Base-by-base conservation (phyloP, 2,797 vertebrate species). In the Enteromius paludinosus region DNA sequence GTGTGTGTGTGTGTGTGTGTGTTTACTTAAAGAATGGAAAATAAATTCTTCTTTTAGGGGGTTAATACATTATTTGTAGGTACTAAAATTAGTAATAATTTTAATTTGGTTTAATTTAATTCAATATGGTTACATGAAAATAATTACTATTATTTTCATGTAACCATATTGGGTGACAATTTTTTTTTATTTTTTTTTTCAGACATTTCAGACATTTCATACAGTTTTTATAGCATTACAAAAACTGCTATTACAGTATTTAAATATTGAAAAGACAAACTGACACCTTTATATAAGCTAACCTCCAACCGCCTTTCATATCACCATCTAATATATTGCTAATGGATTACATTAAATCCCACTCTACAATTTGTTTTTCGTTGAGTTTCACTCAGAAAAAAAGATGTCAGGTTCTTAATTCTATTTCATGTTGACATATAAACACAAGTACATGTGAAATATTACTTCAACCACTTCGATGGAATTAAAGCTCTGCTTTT, bases 401-500 rank as follows among this genome's bases (percentile, higher is more conserved):
- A 15, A 54, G 1, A 73, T 54, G 28, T n/a, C 47, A 35, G 30
- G 11, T 35, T 73, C 20, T 54, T 3, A 54, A 35, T 73, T 20
- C 23, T 35, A 28, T 59, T 61, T 45, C 41, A 33, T 45, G 20
- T 23, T 61, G 52, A 70, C 52, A 33, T 28, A 45, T 33, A 41
- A 79, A 70, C 33, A 52, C 17, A 43, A 47, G 43, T 6, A 79
- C 43, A 65, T 77, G 49, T 61, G 66, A 61, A 80, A 59, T 70
- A 61, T 45, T 71, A 23, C 54, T 47, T 61, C 14, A 71, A 12
- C 20, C 69, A 11, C 49, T 61, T 12, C 12, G 4, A 61, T 17
- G 78, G 20, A 62, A 23, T 71, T 52, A 78, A 78, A 66, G 30
- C 76, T 38, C 20, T 25, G 76, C 62, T 78, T 52, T 71, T 61